Percentiles rank a stretch among this genome's conserved stretches.
phyloP scores from a whole-genome alignment of 2,888 invertebrate species.

The Phoenoteleia sp. region DNA sequence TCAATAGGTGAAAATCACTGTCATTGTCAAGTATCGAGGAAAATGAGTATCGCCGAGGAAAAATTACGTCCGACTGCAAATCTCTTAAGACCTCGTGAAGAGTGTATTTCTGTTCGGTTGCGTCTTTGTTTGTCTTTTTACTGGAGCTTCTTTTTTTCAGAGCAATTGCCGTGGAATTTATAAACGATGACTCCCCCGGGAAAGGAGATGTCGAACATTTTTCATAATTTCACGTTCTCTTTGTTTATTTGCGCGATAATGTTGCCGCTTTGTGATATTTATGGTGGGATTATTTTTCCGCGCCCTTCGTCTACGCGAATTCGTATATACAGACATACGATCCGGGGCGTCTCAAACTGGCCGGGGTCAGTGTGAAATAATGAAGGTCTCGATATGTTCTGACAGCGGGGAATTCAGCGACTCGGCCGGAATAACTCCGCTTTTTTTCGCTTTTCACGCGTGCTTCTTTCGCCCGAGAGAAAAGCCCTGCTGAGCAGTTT shows the following conservation, averaged over 20 bases:
- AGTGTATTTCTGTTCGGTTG: not conserved
- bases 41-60: slow-evolving; percentile 82
- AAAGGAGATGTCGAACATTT: slow-evolving; percentile 14
- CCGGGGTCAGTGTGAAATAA: slow-evolving; percentile 78
- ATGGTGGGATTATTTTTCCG: slow-evolving; percentile 56
- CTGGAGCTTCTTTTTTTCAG: not conserved
- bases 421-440: slow-evolving; percentile 71
- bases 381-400: slow-evolving; percentile 74
- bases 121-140: not conserved
- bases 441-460: slow-evolving; percentile 74
- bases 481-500: slow-evolving; percentile 68
- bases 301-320: slow-evolving; percentile 1
- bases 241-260: slow-evolving; percentile 51
- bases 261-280: slow-evolving; percentile 46
- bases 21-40: slow-evolving; percentile 81
- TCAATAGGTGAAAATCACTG: slow-evolving; percentile 85
- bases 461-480: slow-evolving; percentile 44
- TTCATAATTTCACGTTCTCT: slow-evolving; percentile 14
- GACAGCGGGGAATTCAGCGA: slow-evolving; percentile 72
- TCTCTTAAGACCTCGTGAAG: slow-evolving; percentile 78
- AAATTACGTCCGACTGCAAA: slow-evolving; percentile 81
- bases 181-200: not conserved
- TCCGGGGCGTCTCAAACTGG: slow-evolving; percentile 53
- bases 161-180: not conserved
- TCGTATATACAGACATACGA: slow-evolving; percentile 29